These are phyloP conservation scores for Sebastes elongatus DNA, from an alignment of 2,797 vertebrate genomes.

Conservation along the genomic window DNA sequence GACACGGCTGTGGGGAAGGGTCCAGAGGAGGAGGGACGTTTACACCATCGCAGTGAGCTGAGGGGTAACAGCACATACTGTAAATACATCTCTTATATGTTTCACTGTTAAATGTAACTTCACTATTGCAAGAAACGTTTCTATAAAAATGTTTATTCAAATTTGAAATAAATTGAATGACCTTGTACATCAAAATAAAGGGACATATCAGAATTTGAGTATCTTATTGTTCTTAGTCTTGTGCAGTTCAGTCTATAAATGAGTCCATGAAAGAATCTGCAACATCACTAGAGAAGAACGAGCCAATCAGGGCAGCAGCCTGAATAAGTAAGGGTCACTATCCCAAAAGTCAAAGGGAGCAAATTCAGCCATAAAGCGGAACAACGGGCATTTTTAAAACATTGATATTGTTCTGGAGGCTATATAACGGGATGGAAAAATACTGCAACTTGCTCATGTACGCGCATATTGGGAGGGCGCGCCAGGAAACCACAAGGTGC, in stretches of 20 bases:
- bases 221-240: not conserved
- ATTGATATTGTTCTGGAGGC: too few relatives aligned
- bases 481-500: too few relatives aligned
- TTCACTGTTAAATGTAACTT: not conserved
- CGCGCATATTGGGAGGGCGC: too few relatives aligned
- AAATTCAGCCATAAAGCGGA: not conserved
- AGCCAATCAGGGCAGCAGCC: not conserved
- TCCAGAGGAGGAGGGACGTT: constrained; percentile 49
- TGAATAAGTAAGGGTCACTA: not conserved
- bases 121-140: not conserved
- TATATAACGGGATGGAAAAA: too few relatives aligned
- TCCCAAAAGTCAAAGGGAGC: not conserved
- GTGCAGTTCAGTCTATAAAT: not conserved
- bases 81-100: not conserved
- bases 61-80: not conserved
- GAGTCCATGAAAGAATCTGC: not conserved
- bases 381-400: too few relatives aligned
- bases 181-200: constrained; percentile 49
- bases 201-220: not conserved
- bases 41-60: constrained; percentile 71
- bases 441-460: too few relatives aligned
- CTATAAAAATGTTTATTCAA: constrained; percentile 57
- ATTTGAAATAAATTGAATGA: not conserved
- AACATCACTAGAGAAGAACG: not conserved
- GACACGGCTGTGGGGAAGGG: constrained; percentile 17